phyloP scores from a whole-genome alignment of 2,888 invertebrate species.

The Erebia palarica region DNA sequence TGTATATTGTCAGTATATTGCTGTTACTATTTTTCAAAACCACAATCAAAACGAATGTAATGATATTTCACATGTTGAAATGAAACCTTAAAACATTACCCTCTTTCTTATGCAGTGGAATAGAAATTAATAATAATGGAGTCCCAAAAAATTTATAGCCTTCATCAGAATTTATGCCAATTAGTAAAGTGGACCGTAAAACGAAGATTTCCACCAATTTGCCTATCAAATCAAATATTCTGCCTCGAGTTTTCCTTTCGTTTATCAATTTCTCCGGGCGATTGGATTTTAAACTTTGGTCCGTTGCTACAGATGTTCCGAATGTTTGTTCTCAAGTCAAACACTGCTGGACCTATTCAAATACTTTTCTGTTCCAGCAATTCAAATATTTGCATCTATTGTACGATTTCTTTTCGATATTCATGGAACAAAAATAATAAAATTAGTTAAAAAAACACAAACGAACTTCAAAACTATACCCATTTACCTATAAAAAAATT shows the following conservation, averaged over 20 bases:
- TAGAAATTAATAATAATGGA: not conserved
- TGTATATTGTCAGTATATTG: no score
- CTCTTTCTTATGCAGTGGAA: no score
- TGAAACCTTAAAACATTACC: no score
- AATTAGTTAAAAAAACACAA: no score
- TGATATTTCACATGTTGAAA: no score
- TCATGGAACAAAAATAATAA: no score
- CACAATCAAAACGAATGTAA: no score
- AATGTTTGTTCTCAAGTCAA: not conserved
- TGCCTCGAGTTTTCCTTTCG: conserved; percentile 6
- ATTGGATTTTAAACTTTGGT: conserved; percentile 1
- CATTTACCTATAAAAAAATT: no score
- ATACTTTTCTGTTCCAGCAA: not conserved
- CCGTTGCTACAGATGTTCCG: conserved; percentile 9
- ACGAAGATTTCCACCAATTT: conserved; percentile 10
- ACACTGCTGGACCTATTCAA: not conserved
- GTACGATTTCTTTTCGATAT: not conserved
- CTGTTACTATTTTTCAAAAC: no score
- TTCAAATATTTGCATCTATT: not conserved
- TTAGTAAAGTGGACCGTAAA: conserved; percentile 1
- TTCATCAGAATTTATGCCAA: not conserved
- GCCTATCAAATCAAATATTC: conserved; percentile 10
- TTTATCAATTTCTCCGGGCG: conserved; percentile 4
- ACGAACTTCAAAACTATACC: no score
- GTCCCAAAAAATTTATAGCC: not conserved